phyloP scores from a whole-genome alignment of 2,888 invertebrate genomes.

The Lasioglossum oenotherae region DNA sequence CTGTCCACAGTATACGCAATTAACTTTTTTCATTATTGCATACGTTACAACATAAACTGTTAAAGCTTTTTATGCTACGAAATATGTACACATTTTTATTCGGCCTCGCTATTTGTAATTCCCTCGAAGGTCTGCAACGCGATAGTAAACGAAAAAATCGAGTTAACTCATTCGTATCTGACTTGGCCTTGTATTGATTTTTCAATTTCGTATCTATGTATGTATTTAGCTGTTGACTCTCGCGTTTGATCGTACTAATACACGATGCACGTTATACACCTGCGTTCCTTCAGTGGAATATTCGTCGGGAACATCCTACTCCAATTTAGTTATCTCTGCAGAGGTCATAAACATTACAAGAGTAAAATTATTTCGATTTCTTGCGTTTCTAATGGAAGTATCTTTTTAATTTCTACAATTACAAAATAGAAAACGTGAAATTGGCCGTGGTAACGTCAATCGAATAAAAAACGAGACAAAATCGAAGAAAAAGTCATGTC shows the following conservation, averaged over 20 bases:
- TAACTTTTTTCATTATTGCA: background rate
- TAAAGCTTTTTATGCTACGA: background rate
- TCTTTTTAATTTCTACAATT: too few species aligned
- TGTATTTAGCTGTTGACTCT: background rate
- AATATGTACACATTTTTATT: background rate
- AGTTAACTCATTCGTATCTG: background rate
- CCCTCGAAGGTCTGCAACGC: background rate
- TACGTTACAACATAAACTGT: constrained; percentile 5
- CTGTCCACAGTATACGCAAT: constrained; percentile 8
- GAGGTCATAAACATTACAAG: background rate
- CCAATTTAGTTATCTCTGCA: background rate
- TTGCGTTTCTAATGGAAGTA: too few species aligned
- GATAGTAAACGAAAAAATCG: background rate
- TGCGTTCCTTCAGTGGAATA: background rate
- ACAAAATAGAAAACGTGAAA: too few species aligned
- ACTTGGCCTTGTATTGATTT: background rate
- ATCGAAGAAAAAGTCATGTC: background rate
- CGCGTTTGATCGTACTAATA: background rate
- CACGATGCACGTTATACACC: background rate
- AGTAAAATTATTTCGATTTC: too few species aligned
- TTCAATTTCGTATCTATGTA: background rate
- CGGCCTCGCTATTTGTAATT: background rate
- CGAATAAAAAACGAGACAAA: background rate
- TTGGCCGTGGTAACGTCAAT: background rate
- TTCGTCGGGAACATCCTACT: background rate